A percentile compares a stretch with the other conserved stretches of the same genome.
Conservation (phyloP, 2,797 vertebrate genomes). For the Platyrinchus mystaceus region DNA sequence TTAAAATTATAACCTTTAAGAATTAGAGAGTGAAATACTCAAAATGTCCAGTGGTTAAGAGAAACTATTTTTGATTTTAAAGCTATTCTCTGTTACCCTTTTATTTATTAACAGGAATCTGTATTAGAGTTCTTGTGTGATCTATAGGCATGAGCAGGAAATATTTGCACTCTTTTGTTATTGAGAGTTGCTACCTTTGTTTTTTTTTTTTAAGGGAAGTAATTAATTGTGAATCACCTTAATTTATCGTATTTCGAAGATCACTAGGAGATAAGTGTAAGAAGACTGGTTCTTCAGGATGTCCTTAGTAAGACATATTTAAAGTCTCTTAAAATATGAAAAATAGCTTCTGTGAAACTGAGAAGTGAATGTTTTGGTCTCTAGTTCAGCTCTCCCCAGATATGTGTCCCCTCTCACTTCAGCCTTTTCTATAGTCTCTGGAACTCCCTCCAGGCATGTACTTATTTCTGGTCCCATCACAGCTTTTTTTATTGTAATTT, state of each 20-base stretch:
- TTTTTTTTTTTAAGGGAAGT: background rate
- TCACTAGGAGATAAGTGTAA: background rate
- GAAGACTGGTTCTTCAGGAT: background rate
- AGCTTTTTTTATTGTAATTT: background rate
- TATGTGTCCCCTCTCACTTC: accelerated
- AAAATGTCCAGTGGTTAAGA: background rate
- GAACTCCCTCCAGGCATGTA: background rate
- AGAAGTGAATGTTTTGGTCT: background rate
- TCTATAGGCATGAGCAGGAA: background rate
- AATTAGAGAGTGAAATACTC: background rate
- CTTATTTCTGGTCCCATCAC: background rate
- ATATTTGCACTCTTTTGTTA: background rate
- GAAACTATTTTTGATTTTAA: background rate
- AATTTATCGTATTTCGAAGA: background rate
- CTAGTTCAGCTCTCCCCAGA: background rate
- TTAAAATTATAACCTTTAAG: background rate
- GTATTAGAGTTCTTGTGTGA: background rate
- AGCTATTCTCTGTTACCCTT: background rate
- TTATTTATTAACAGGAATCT: background rate
- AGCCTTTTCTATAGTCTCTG: background rate
- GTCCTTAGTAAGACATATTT: background rate
- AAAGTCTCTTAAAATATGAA: background rate
- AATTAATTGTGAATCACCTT: background rate
- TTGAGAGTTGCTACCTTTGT: background rate
- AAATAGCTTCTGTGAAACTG: background rate